phyloP scores from a whole-genome alignment of 2,797 vertebrate genomes.

The Xenentodon cancila region DNA sequence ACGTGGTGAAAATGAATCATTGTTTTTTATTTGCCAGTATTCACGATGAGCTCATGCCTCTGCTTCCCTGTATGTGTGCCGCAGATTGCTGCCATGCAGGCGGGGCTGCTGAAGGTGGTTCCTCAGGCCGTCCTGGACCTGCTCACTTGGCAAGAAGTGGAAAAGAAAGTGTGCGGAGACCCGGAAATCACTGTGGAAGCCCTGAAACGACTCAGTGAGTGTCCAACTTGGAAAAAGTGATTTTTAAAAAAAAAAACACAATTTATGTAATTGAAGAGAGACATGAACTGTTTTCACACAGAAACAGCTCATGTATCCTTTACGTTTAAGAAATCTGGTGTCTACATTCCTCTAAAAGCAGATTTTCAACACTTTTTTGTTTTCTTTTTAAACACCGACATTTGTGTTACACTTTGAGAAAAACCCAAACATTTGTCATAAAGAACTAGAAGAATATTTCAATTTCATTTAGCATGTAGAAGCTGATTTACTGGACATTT shows the following conservation, averaged over 20 bases:
- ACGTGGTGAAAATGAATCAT: not conserved
- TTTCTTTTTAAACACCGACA: not conserved
- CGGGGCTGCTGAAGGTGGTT: constrained; percentile 95
- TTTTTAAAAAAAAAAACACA: constrained; percentile 9
- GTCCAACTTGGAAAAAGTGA: not conserved
- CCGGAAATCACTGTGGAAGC: constrained; percentile 97
- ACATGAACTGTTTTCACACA: no score
- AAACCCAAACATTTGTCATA: not conserved
- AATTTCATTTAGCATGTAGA: no score
- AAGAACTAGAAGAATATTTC: no score
- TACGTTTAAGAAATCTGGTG: no score
- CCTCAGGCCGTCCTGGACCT: constrained; percentile 97
- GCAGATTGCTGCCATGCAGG: constrained; percentile 92
- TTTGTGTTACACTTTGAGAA: not conserved
- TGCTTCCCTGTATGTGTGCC: not conserved
- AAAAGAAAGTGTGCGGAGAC: constrained; percentile 97
- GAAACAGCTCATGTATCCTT: no score
- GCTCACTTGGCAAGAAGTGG: constrained; percentile 96
- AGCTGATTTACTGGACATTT: no score
- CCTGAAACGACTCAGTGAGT: constrained; percentile 96
- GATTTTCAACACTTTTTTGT: no score
- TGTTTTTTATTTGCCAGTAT: no score
- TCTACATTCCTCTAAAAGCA: no score
- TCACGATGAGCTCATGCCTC: not conserved
- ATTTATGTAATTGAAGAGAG: not conserved